Conservation (phyloP, 2,113 vertebrate genomes). For the Thomomys bottae region DNA sequence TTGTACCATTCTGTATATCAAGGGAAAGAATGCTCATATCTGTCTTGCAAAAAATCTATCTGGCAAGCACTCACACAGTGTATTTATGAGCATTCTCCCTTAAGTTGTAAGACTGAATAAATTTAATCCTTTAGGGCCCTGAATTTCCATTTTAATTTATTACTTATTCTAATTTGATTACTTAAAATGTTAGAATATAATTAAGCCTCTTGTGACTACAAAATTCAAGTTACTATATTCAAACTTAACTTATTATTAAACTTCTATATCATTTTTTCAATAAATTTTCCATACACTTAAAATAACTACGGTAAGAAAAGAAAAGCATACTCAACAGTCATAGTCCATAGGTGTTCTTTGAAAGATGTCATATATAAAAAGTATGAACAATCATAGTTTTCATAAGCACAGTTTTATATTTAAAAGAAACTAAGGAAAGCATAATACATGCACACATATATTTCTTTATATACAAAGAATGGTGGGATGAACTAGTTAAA, state of each 20-base stretch:
- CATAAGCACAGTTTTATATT: neutral
- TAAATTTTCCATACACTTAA: neutral
- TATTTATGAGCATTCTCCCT: constrained; percentile 38
- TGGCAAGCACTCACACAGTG: neutral
- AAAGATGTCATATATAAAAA: neutral
- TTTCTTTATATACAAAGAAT: neutral
- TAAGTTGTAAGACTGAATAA: constrained; percentile 30
- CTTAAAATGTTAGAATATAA: constrained; percentile 16
- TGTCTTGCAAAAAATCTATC: neutral
- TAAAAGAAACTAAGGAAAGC: neutral
- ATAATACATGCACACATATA: neutral
- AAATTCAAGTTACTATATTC: neutral
- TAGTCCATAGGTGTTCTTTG: neutral
- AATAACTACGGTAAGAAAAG: neutral
- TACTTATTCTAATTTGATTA: constrained; percentile 3
- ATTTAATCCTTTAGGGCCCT: neutral
- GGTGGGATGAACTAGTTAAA: neutral
- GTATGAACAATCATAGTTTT: neutral
- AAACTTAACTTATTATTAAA: neutral
- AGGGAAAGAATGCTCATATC: neutral
- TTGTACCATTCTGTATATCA: neutral
- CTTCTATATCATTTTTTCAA: neutral
- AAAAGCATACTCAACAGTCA: neutral
- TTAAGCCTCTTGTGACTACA: neutral
- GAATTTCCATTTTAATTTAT: neutral